These are phyloP conservation scores for Lagopus leucura DNA, from an alignment of 2,113 vertebrate genomes.

Conservation along the genomic window DNA sequence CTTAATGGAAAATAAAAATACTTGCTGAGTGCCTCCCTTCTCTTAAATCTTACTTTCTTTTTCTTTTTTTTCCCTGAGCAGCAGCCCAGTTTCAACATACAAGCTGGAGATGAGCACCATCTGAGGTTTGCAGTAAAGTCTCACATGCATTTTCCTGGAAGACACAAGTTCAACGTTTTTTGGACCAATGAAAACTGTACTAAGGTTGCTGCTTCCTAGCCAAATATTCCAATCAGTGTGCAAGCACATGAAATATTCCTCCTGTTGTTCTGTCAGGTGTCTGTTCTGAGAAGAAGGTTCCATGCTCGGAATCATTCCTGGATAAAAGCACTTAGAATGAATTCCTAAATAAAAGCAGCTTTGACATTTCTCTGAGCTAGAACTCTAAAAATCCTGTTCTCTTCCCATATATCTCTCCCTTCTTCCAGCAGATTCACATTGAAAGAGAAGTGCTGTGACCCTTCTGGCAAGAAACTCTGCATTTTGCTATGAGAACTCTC, in stretches of 20 bases:
- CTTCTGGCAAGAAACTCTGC: neutral
- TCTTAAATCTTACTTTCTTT: neutral
- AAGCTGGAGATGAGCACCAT: accelerated
- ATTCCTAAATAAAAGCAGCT: neutral
- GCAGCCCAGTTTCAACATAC: accelerated
- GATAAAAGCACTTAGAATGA: neutral
- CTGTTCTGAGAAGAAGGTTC: neutral
- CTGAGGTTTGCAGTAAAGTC: neutral
- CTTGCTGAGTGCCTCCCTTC: neutral
- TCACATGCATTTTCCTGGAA: neutral
- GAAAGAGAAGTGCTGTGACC: neutral
- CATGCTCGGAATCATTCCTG: neutral
- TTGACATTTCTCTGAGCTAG: neutral
- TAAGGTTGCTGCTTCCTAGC: neutral
- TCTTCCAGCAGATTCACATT: neutral
- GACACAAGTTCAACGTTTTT: neutral
- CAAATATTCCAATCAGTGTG: neutral
- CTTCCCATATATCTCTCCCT: accelerated
- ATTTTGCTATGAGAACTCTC: neutral
- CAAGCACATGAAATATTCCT: neutral
- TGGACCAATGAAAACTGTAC: neutral
- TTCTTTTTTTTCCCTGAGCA: neutral
- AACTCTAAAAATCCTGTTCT: neutral
- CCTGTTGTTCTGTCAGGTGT: neutral
- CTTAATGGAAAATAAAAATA: neutral